Conservation (phyloP, 2,113 vertebrate genomes). For the Hippocampus abdominalis region DNA sequence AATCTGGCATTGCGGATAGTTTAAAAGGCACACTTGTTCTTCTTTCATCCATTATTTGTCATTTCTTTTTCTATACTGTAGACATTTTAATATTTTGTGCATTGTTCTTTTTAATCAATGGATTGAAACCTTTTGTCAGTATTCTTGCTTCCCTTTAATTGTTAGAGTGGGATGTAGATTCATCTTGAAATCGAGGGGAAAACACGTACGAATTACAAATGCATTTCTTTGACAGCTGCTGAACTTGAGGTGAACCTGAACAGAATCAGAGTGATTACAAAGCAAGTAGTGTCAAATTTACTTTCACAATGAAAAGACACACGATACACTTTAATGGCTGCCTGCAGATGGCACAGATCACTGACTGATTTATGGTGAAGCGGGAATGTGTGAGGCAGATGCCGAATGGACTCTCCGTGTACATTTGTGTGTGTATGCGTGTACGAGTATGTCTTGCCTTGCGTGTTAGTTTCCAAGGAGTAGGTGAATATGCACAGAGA, state of each 20-base stretch:
- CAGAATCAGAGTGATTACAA: conserved; percentile 15
- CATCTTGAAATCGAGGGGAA: background rate
- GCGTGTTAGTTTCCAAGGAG: conserved; percentile 1
- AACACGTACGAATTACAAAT: background rate
- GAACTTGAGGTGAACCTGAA: conserved; percentile 19
- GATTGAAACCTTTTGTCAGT: background rate
- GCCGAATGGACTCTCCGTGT: conserved; percentile 8
- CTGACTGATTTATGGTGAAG: conserved; percentile 25
- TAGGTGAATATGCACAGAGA: background rate
- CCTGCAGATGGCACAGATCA: conserved; percentile 12
- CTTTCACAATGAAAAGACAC: conserved; percentile 15
- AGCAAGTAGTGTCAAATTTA: background rate
- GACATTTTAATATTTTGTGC: too few species aligned
- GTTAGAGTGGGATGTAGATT: background rate
- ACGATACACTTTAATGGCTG: conserved; percentile 34
- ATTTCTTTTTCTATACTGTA: too few species aligned
- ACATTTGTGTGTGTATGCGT: background rate
- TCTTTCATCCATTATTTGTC: too few species aligned
- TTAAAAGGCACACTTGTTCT: background rate
- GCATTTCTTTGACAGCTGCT: conserved; percentile 17
- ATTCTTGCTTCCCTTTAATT: background rate
- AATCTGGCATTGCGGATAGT: too few species aligned
- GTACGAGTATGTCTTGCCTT: background rate
- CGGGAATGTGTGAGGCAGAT: conserved; percentile 20
- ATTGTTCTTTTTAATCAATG: background rate